These are phyloP conservation scores for Drosophila lutescens DNA, from an alignment of 2,888 invertebrate species.

Conservation along the genomic window DNA sequence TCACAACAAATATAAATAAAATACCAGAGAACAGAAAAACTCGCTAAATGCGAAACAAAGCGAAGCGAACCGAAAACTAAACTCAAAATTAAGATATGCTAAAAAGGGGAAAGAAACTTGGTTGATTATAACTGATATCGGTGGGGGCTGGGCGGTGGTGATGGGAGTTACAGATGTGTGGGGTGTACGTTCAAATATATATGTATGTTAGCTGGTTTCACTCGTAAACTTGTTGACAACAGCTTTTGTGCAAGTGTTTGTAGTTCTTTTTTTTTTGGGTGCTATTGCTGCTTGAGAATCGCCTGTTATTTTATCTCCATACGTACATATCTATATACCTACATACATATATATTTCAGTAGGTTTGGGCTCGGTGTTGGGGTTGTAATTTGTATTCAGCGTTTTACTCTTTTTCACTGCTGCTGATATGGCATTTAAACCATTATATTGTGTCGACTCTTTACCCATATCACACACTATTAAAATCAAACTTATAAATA, in stretches of 20 bases:
- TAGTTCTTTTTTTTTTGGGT: constrained; percentile 40
- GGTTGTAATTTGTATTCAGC: constrained; percentile 74
- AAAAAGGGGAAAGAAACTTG: constrained; percentile 69
- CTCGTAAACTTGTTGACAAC: constrained; percentile 77
- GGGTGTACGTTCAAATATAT: not conserved
- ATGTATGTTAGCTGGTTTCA: constrained; percentile 13
- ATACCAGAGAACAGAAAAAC: constrained; percentile 49
- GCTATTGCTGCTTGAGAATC: constrained; percentile 57
- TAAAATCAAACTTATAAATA: constrained; percentile 29
- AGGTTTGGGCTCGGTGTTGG: constrained; percentile 13
- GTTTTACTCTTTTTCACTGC: constrained; percentile 46
- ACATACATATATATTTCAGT: constrained; percentile 12
- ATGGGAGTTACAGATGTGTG: not conserved
- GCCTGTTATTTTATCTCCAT: constrained; percentile 74
- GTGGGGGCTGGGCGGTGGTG: constrained; percentile 15
- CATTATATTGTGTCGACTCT: constrained; percentile 58
- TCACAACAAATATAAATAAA: constrained; percentile 77
- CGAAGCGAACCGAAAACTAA: constrained; percentile 59
- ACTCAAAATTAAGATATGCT: constrained; percentile 78
- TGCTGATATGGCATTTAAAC: constrained; percentile 80
- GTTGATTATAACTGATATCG: constrained; percentile 36
- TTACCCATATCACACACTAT: constrained; percentile 40
- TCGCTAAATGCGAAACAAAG: constrained; percentile 23
- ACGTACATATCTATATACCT: constrained; percentile 1
- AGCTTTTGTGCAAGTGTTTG: constrained; percentile 52